Evolutionary conservation across 2,797 vertebrate genomes (phyloP), one percentile per base, ranked within the genome.

Genomic region (Schizothorax lantsangensis): DNA sequence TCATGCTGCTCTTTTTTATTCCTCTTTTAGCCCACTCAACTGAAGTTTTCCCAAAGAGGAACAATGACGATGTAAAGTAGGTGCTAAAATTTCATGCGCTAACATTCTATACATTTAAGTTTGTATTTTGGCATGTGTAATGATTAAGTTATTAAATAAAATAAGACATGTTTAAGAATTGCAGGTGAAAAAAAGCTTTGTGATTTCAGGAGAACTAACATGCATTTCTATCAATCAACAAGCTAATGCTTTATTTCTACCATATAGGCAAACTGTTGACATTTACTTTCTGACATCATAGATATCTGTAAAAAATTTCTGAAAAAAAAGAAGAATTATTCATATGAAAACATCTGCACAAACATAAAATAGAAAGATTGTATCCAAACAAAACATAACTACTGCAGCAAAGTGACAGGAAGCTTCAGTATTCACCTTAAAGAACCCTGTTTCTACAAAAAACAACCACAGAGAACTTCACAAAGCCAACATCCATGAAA

Each of bases 111-210:
- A 75, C 14, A 23, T 36, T 52, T 52, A 2, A 12, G 26, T 36
- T 54, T 54, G 17, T 36, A 77, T 54, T 54, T 21, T 33, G 9
- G 17, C 30, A 54, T 77, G 9, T 23, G 17, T 33, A 75, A 52
- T 49, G 73, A 52, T 78, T 78, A n/a, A 30, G 26, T 75, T 33
- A 45, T 72, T n/a, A 72, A 45, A 15, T 33, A 30, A 57, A 78
- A 57, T n/a, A 21, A n/a, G 9, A 26, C 23, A 38, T n/a, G 21
- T 6, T 40, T 21, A 57, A n/a, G 10, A 57, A 23, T n/a, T 78
- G 59, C 59, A 62, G 59, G n/a, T 14, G 59, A 26, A 62, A 62
- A 36, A 62, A 75, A 33, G 17, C 26, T 52, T 10, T 49, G 15
- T 33, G 45, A 52, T 52, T 49, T 77, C 26, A 77, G 10, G 47